Base-by-base conservation (phyloP, 2,888 invertebrate species). In the Andrena dorsata region DNA sequence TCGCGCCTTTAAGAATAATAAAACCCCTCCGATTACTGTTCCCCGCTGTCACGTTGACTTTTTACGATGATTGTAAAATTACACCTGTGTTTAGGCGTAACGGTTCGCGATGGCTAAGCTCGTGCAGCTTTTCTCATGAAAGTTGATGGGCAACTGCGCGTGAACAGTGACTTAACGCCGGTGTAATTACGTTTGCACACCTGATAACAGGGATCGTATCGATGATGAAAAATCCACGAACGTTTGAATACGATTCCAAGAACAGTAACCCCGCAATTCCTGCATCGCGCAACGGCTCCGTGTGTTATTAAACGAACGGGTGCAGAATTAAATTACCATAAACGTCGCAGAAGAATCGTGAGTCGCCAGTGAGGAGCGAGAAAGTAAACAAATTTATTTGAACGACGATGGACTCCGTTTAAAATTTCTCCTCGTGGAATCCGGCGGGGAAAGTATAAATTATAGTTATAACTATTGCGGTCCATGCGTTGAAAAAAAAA, bases 361-460 rank as follows among this genome's bases (percentile, higher is more conserved):
- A 20, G 26, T 26, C 7, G 10, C 8, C 66, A 13, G 23, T 8
- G 28, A 53, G 47, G 20, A 63, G 53, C 32, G 47, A 56, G 80
- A 80, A 79, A 80, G 72, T 68, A 53, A 71, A 66, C 61, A 58
- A 70, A 65, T 66, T 71, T 61, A 79, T 13, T 61, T 41, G 4
- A 26, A 10, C 47, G 53, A 63, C 53, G 16, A 53, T 16, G 53
- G 20, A 32, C 26, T 66, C 72, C 49, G 30, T 65, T 60, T 60
- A 32, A 79, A 80, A 80, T 80, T 80, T 80, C 80, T 68, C 80
- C 53, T 35, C n/a, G 13, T 30, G 66, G 72, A 79, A 79, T 71
- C 6, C 80, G 23, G 16, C 56, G 30, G 80, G 72, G 80, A 80
- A 80, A 80, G 80, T 72, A 80, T 80, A 72, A 80, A 66, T 71